These are phyloP conservation scores for Drosophila maculinotata DNA, from an alignment of 2,888 invertebrate genomes.

Conservation along the genomic window DNA sequence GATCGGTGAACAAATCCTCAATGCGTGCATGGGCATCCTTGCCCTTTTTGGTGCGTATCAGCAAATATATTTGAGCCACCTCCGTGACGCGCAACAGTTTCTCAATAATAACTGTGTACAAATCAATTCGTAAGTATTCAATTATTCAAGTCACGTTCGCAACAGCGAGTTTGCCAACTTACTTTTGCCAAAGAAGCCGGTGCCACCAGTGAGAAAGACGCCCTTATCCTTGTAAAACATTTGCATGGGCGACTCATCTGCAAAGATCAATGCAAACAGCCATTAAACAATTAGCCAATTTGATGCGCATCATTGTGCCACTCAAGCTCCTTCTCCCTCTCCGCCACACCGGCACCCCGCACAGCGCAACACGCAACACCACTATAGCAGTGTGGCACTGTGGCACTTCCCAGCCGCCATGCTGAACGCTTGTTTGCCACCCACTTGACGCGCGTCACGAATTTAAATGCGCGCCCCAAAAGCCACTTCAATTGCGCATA, in stretches of 20 bases:
- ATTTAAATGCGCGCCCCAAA: conserved; percentile 76
- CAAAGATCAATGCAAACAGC: conserved; percentile 78
- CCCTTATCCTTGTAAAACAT: conserved; percentile 88
- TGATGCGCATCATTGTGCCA: conserved; percentile 74
- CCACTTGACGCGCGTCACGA: conserved; percentile 77
- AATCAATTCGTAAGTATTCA: conserved; percentile 42
- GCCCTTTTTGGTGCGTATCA: conserved; percentile 88
- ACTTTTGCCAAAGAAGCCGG: conserved; percentile 86
- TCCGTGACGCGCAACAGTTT: conserved; percentile 88
- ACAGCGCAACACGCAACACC: no score
- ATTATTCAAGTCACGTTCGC: conserved; percentile 60
- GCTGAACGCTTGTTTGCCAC: conserved; percentile 68
- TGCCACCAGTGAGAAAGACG: conserved; percentile 88
- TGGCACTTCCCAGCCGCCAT: conserved; percentile 23
- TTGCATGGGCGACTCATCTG: conserved; percentile 85
- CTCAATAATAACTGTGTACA: conserved; percentile 86
- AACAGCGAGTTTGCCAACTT: no score
- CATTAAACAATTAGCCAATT: conserved; percentile 80
- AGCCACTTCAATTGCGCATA: conserved; percentile 79
- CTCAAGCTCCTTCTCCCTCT: not conserved
- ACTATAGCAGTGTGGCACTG: not conserved
- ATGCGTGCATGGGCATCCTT: conserved; percentile 89
- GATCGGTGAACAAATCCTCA: conserved; percentile 90
- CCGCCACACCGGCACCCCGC: not conserved
- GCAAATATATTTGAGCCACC: conserved; percentile 86